phyloP scores from a whole-genome alignment of 1,140 invertebrate genomes.

The Bombyx mandarina region DNA sequence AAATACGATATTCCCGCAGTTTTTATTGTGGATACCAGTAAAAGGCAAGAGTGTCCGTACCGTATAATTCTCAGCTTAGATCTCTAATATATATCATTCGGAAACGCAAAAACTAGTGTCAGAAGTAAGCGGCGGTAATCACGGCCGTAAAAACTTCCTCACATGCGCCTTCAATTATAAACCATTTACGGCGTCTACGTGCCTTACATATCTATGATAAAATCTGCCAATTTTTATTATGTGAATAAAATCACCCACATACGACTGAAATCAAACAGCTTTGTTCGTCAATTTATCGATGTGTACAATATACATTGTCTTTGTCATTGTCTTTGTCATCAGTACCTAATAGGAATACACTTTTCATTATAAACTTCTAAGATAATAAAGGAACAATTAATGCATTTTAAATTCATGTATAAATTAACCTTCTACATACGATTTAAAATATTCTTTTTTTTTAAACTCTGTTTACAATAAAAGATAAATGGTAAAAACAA shows the following conservation, averaged over 20 bases:
- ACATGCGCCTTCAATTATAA: constrained; percentile 59
- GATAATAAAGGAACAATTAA: too few species aligned
- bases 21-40: not conserved
- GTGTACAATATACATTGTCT: too few species aligned
- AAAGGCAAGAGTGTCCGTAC: constrained; percentile 7
- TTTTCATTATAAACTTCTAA: too few species aligned
- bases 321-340: too few species aligned
- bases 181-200: constrained; percentile 55
- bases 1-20: not conserved
- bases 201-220: constrained; percentile 45
- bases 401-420: too few species aligned
- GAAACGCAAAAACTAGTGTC: constrained; percentile 54
- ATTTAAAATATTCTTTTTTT: too few species aligned
- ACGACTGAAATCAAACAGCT: not conserved
- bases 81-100: constrained; percentile 47
- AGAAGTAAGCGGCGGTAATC: constrained; percentile 55
- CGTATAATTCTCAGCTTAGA: constrained; percentile 12
- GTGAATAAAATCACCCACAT: not conserved
- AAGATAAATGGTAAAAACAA: too few species aligned
- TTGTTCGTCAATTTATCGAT: not conserved
- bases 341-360: too few species aligned
- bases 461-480: too few species aligned
- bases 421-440: too few species aligned
- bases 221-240: constrained; percentile 30
- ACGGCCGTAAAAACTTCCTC: constrained; percentile 45